Evolutionary conservation across 2,888 invertebrate species (phyloP), one percentile per base, ranked within the genome.

Genomic region (Cephus rjabovi): DNA sequence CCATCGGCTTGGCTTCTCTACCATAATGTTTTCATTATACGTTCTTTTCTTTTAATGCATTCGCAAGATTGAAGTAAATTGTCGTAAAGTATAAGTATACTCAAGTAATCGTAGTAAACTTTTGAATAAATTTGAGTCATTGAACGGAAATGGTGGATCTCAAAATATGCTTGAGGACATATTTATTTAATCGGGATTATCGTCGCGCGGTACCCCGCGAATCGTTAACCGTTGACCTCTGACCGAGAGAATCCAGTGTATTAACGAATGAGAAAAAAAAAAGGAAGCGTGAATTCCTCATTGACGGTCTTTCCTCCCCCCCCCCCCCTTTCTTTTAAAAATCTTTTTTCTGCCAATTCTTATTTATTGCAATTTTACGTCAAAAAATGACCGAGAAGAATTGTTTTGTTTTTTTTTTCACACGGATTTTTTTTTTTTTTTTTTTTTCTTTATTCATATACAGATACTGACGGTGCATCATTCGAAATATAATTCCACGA

Each of bases 31-130:
- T 87, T 89, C 88, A 89, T 90, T 89, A 87, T 87, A 88, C 88
- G 85, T 88, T 86, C 83, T 87, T 87, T 89, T 89, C 86, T 89
- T 90, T 89, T 89, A 89, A 89, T 91, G 90, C 90, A 91, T 91
- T 89, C 89, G 90, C 90, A 90, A 91, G 90, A 91, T 90, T 89
- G 90, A 90, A 90, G 90, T 91, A 90, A 90, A 90, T 89, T 90
- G 90, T 90, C 89, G 90, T 90, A 90, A 89, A 89, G 89, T 91
- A 90, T 90, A 90, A 91, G 88, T 91, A 90, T 90, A 89, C 86
- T 90, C 88, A 88, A 90, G 90, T 91, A 91, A 89, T 89, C 83
- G 90, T 91, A 90, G 40, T 40, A 40, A 40, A 40, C 40, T 40
- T 40, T 40, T 40, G 40, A 40, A 40, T 37, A 40, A 89, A 88